Evolutionary conservation across 2,888 invertebrate species (phyloP), one percentile per base, ranked within the genome.

Genomic region (Thecophora atra): DNA sequence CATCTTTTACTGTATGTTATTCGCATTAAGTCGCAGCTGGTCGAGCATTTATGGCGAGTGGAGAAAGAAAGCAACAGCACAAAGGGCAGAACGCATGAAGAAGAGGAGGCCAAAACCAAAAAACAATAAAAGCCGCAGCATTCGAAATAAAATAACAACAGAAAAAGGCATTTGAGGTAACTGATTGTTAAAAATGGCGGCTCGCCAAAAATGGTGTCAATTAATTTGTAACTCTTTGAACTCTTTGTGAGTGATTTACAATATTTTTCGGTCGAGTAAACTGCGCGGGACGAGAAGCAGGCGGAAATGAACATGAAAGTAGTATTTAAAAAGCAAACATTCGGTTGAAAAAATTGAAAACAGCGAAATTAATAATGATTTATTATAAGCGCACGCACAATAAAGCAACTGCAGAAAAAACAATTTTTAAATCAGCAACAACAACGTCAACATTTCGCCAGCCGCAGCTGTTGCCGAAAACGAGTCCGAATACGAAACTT

Each of bases 151-250:
- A 47, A 47, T 47, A n/a, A n/a, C n/a, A n/a, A n/a, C n/a, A n/a
- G n/a, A n/a, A n/a, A n/a, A n/a, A n/a, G n/a, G 21, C 21, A 21
- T 54, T 54, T n/a, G 8, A 54, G 21, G 21, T 54, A 37, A 37
- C 37, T 37, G 37, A 37, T 37, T 37, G 37, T 37, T 37, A 51
- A 56, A 54, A 30, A 52, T 52, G 58, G 58, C 56, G 26, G 58
- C 58, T 37, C 24, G 52, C 70, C 70, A 62, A 63, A 70, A 70
- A 70, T 70, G 70, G 70, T 70, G 70, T 70, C 70, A 70, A 70
- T 70, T 70, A 70, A 70, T 70, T 70, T 62, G 52, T 62, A 70
- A 63, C 70, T 70, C 51, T 44, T 37, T 2, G 37, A 37, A 37
- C 2, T 37, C 3, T 37, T 37, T 44, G 68, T 44, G 60, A 58